A percentile compares a stretch with the other conserved stretches of the same genome.
Conservation (phyloP, 2,113 vertebrate species). For the Elgaria multicarinata region DNA sequence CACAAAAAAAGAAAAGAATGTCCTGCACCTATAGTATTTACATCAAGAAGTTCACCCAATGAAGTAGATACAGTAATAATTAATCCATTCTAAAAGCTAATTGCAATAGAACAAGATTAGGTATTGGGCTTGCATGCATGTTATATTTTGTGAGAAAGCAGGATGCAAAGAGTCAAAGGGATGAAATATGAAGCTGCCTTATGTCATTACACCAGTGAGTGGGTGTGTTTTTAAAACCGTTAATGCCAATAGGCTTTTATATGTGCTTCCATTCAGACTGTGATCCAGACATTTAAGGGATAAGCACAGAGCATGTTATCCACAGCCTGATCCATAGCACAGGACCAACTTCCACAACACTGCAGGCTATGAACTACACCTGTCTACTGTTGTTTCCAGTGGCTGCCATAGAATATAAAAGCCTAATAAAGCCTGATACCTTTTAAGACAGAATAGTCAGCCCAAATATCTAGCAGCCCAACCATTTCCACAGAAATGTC, state of each 20-base stretch:
- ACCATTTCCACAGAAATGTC: background rate
- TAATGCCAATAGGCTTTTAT: background rate
- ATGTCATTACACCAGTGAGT: background rate
- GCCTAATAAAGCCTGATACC: too few relatives aligned
- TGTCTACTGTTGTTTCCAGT: background rate
- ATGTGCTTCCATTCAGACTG: background rate
- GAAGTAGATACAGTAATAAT: background rate
- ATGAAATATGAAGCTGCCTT: background rate
- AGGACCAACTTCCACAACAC: background rate
- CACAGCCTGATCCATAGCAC: background rate
- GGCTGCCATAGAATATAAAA: background rate
- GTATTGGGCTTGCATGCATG: background rate
- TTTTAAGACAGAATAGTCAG: background rate
- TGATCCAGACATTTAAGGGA: background rate
- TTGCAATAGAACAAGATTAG: background rate
- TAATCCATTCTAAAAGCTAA: background rate
- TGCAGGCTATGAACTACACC: background rate
- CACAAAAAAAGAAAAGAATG: background rate
- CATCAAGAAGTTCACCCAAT: background rate
- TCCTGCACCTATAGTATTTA: background rate
- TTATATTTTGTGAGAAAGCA: conserved; percentile 11
- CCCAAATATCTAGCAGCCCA: too few relatives aligned
- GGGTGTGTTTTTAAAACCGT: background rate
- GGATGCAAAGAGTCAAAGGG: background rate
- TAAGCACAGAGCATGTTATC: background rate